Evolutionary conservation across 2,113 vertebrate species (phyloP), one percentile per base, ranked within the genome.

Genomic region (Psephotus haematonotus): DNA sequence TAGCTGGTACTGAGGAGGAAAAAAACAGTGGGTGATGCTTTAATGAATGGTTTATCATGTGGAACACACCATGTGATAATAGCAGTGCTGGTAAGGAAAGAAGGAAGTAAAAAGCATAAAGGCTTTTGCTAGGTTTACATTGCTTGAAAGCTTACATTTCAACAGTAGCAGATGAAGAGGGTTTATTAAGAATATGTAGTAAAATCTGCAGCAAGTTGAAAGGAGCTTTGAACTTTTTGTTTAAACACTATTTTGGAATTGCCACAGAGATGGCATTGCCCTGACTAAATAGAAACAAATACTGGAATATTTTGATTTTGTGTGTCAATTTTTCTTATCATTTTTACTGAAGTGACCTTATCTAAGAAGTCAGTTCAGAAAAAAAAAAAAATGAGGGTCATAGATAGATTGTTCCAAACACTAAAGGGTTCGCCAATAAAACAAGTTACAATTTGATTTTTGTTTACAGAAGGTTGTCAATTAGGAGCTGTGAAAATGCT

Each of bases 41-140:
- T 98, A 98, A 98, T 98, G 98, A 98, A 98, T 98, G 98, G 98
- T 97, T 98, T 98, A 98, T 98, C 98, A 98, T 98, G 98, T 98
- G 98, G 97, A 98, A 98, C 98, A 98, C 98, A 98, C 97, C 97
- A 97, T 98, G 98, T 98, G 97, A 98, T 98, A 98, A 98, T 98
- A 98, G 97, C 97, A 98, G 97, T 95, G 97, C 97, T 98, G 96
- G 92, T 96, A 96, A 97, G 96, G 96, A 83, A 98, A 97, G 97
- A 96, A 97, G 96, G 97, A 97, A 97, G 90, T 62, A 60, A 88
- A 97, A 97, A 95, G 83, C 52, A 97, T 75, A 90, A 97, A 96
- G 94, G 81, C 80, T 96, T 98, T 95, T 95, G 88, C 96, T 97
- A 75, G 95, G 91, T 98, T 97, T 95, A 92, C 89, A 90, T 97